phyloP scores from a whole-genome alignment of 2,797 vertebrate species.

The Gorsachius magnificus region DNA sequence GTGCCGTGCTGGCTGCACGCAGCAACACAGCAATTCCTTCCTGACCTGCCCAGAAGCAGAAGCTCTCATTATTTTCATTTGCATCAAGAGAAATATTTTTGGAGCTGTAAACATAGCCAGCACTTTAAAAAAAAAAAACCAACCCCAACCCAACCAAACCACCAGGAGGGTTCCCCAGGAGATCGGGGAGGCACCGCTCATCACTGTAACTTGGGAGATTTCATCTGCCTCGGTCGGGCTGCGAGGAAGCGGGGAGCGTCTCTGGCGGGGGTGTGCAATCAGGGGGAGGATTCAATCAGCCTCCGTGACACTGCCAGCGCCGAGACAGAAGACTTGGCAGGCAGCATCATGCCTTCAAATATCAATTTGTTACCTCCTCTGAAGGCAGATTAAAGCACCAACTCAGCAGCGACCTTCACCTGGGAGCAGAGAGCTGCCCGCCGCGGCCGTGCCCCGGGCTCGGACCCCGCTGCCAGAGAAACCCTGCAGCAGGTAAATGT shows the following conservation, averaged over 20 bases:
- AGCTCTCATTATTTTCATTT: slow-evolving; percentile 52
- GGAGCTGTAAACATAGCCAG: slow-evolving; percentile 3
- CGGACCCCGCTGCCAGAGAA: neutral
- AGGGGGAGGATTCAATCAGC: neutral
- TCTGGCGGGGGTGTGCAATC: neutral
- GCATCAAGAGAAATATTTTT: slow-evolving; percentile 40
- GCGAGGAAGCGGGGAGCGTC: neutral
- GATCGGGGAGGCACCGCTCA: neutral
- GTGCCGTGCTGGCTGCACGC: neutral
- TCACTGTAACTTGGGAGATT: neutral
- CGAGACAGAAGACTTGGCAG: neutral
- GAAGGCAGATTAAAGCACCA: neutral
- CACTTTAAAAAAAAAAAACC: neutral
- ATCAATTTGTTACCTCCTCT: neutral
- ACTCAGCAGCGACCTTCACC: neutral
- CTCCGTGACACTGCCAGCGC: accelerated
- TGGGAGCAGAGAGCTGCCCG: neutral
- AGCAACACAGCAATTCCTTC: neutral
- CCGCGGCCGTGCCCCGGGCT: accelerated
- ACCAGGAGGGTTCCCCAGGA: neutral
- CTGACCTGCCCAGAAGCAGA: slow-evolving; percentile 53
- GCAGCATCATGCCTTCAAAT: neutral
- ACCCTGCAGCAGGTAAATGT: neutral
- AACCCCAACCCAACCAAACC: neutral
- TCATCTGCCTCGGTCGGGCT: neutral